Evolutionary conservation across 2,888 invertebrate species (phyloP), one percentile per base, ranked within the genome.

Genomic region (Lacanobia wlatinum): DNA sequence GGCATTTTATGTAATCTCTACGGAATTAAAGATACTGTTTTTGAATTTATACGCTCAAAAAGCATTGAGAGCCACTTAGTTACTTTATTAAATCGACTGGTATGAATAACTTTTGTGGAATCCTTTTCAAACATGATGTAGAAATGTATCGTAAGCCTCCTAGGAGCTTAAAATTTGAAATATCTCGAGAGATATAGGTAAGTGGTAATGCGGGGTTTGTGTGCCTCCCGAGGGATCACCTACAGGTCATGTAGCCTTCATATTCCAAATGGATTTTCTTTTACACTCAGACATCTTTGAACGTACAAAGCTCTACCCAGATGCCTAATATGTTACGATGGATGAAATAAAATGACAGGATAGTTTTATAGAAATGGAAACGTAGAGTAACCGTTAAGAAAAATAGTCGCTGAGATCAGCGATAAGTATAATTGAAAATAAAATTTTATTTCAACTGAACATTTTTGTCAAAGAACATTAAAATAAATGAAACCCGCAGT

Each of bases 231-330:
- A 48, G 82, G 70, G 82, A 82, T 74, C 64, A 73, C 72, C 75
- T 71, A 78, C 84, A 79, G 83, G 84, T 79, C 79, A 84, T 80
- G 62, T 80, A 80, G 72, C 76, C 73, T 73, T 79, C 79, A 73
- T 80, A 70, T 76, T 77, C 76, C 74, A 85, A 83, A 85, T 84
- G 66, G 80, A 83, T 84, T 82, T 84, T 80, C 80, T 79, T 76
- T 84, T 79, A 79, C 75, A 78, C 61, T 73, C 67, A 79, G 76
- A 72, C 65, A 69, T 76, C 69, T 73, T 80, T 77, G 75, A 80
- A 50, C 59, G 62, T 65, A 80, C 74, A 85, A 73, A 75, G 73
- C 64, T 76, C 71, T 73, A 70, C 70, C 60, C 55, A 65, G 63
- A 64, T 65, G 58, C 63, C 63, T 73, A 78, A 78, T 66, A 78